These are phyloP conservation scores for Sebastes oblongus DNA, from an alignment of 2,797 vertebrate species.

Conservation along the genomic window DNA sequence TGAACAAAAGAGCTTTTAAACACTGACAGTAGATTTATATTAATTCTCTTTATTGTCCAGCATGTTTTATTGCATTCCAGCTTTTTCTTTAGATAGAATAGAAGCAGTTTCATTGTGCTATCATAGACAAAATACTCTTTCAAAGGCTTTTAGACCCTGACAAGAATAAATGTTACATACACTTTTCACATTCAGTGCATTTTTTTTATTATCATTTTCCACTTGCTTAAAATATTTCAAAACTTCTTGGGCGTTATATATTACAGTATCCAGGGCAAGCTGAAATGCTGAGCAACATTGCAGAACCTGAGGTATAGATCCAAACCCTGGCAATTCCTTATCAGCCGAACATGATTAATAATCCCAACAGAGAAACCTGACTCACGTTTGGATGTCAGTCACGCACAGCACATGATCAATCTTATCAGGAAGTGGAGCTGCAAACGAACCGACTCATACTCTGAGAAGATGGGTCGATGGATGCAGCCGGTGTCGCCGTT, in stretches of 20 bases:
- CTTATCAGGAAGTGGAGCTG: constrained; percentile 3
- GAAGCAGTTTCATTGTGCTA: background rate
- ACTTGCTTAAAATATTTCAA: background rate
- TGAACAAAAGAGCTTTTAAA: constrained; percentile 12
- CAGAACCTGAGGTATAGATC: background rate
- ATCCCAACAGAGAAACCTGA: constrained; percentile 9
- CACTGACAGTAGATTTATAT: background rate
- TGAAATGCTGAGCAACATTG: background rate
- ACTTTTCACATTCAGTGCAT: background rate
- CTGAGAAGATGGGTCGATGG: background rate
- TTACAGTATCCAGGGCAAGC: background rate
- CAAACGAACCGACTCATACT: background rate
- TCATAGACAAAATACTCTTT: background rate
- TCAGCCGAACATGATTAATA: constrained; percentile 29
- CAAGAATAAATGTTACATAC: background rate
- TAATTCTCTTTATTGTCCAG: constrained; percentile 8
- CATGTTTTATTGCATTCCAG: background rate
- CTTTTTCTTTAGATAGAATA: background rate
- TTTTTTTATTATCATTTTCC: background rate
- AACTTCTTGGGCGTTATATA: background rate
- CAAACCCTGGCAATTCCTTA: constrained; percentile 3
- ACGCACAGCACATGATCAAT: constrained; percentile 16
- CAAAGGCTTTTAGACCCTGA: background rate
- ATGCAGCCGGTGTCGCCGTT: background rate
- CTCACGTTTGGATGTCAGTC: constrained; percentile 29